Evolutionary conservation across 2,113 vertebrate genomes (phyloP), one percentile per base, ranked within the genome.

Genomic region (Zosterops borbonicus): DNA sequence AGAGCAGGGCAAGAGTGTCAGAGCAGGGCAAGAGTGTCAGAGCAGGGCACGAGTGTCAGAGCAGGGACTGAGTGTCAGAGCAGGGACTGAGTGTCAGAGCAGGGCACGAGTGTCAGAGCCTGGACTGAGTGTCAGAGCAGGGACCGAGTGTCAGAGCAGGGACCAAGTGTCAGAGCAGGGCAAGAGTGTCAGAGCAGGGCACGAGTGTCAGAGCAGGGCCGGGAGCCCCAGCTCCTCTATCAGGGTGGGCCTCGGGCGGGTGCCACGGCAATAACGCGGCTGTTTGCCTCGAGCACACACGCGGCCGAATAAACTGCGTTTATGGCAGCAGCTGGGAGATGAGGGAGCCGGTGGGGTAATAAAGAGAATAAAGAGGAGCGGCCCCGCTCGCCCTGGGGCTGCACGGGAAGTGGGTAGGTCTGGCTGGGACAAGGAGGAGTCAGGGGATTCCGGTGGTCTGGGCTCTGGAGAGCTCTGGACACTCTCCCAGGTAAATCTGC

Each of bases 291-390:
- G 9, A 44, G 96, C 90, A 90, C 4, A 94, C 71, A 59, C n/a
- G 1, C 12, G 1, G 59, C 55, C 78, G 84, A 4, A 20, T 94
- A 89, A 97, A 93, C 0, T 1, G 62, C 29, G 13, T 92, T 96
- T 93, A 92, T 95, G 88, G 82, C 95, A 97, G 83, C 97, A 97
- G 93, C 96, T 97, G 97, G 78, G 81, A 97, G 92, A 96, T 79
- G 96, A 90, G 27, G 76, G 14, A 85, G 68, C n/a, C 63, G 0
- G 5, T 41, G 16, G 7, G 49, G 95, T 19, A 33, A 92, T 96
- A 97, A 96, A 95, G 74, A 56, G 91, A 47, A 92, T 95, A 97
- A 95, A 95, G 83, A 63, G 92, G 94, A 95, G 83, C 2, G 59
- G 73, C 89, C 31, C 63, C 20, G 33, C 92, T 63, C 4, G 73